Evolutionary conservation across 2,888 invertebrate species (phyloP), one percentile per base, ranked within the genome.

Genomic region (Lasioglossum vierecki): DNA sequence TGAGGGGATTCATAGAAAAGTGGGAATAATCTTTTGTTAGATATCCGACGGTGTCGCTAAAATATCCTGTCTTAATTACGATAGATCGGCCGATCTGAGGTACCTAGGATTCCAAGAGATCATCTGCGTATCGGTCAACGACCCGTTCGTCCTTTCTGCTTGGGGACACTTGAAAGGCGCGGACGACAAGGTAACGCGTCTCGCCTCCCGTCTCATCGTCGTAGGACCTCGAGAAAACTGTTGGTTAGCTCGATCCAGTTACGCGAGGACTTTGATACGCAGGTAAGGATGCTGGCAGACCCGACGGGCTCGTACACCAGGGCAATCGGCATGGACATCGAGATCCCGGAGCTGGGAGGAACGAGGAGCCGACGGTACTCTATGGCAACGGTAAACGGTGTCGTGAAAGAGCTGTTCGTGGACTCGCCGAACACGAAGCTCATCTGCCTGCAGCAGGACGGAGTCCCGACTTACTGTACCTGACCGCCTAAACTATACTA

Each of bases 141-240:
- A 96, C 91, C 95, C 96, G 0, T 96, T 95, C 91, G 96, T 96
- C 2, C 95, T 96, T 95, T 94, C 92, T 15, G 96, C 96, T 2
- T 96, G 96, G 95, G 95, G 95, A 5, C 91, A 95, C 84, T 87
- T 89, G 8, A 94, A 95, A 76, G 91, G 93, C 30, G 92, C 95
- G 3, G 89, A 89, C 13, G 95, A 95, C 73, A 96, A 96, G 93
- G 96, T 95, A 89, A 35, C 66, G 35, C 35, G 35, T 6, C 30
- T 30, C 60, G 60, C n/a, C 13, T 9, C n/a, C 8, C 35, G 35
- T 35, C 3, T 35, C n/a, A n/a, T 2, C n/a, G 9, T 22, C 18
- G 18, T 22, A 8, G 57, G n/a, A 57, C n/a, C 57, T 57, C n/a
- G 57, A 57, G n/a, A 2, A n/a, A 57, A 11, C n/a, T n/a, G 6